Conservation (phyloP, 2,113 vertebrate species). For the Myotis brandtii region DNA sequence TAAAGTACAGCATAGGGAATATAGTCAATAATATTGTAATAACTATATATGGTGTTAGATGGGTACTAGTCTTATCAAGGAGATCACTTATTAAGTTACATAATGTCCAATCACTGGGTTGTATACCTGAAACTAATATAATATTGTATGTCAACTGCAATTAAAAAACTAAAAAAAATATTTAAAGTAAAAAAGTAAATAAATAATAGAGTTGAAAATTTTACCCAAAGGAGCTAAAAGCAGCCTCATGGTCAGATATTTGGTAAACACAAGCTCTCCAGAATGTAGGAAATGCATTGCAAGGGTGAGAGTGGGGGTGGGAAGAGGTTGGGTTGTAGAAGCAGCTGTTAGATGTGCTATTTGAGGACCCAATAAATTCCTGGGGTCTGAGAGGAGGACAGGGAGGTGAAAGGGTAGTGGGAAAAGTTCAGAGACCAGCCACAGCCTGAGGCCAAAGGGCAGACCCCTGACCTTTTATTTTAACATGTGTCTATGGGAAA, state of each 20-base stretch:
- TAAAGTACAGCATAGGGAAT: neutral
- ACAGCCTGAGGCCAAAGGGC: conserved; percentile 19
- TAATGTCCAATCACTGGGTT: neutral
- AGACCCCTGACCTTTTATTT: conserved; percentile 40
- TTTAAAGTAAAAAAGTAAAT: neutral
- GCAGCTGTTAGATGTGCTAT: neutral
- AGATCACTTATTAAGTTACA: neutral
- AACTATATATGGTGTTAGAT: neutral
- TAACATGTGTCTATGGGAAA: conserved; percentile 48
- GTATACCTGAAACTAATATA: neutral
- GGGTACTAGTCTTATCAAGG: neutral
- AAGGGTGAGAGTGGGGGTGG: neutral
- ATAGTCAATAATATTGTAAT: neutral
- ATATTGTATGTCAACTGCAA: neutral
- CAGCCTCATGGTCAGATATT: neutral
- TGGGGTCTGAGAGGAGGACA: neutral
- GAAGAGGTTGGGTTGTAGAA: neutral
- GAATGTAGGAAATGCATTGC: neutral
- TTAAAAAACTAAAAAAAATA: neutral
- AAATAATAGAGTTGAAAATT: conserved; percentile 25
- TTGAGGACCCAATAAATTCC: neutral
- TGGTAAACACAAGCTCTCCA: neutral
- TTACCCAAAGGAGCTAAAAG: neutral
- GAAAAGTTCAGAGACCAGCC: conserved; percentile 5
- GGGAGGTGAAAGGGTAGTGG: neutral